Conservation (phyloP, 2,888 invertebrate genomes). For the Trissoscelio sp. region DNA sequence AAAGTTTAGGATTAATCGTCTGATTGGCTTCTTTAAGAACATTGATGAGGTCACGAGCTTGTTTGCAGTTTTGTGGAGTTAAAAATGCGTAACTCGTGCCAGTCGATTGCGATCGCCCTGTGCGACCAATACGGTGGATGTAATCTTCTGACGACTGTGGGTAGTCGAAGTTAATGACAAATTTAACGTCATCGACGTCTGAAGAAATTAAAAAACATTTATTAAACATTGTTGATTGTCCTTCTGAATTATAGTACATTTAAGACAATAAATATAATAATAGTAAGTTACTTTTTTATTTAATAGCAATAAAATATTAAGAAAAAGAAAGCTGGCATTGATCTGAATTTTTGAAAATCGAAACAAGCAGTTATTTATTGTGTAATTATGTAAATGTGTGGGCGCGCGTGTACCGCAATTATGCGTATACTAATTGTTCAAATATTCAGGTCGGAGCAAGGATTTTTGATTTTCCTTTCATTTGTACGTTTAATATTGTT, state of each 20-base stretch:
- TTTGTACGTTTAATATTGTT: neutral
- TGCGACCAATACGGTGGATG: slow-evolving; percentile 97
- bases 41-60: slow-evolving; percentile 94
- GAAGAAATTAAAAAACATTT: slow-evolving; percentile 75
- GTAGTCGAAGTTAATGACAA: slow-evolving; percentile 98
- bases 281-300: neutral
- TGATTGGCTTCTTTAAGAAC: slow-evolving; percentile 95
- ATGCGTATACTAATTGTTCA: slow-evolving; percentile 31
- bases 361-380: slow-evolving; percentile 24
- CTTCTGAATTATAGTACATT: neutral
- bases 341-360: no score
- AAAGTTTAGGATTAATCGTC: slow-evolving; percentile 92
- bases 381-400: slow-evolving; percentile 27
- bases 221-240: neutral
- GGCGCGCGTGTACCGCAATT: slow-evolving; percentile 25
- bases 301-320: slow-evolving; percentile 1
- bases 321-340: slow-evolving; percentile 1
- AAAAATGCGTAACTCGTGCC: slow-evolving; percentile 98
- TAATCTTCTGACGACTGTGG: slow-evolving; percentile 98
- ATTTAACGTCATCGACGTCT: slow-evolving; percentile 98
- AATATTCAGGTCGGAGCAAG: slow-evolving; percentile 54
- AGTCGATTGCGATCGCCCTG: slow-evolving; percentile 93
- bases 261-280: neutral
- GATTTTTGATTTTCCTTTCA: slow-evolving; percentile 2
- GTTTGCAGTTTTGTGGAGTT: slow-evolving; percentile 93